These are phyloP conservation scores for Operophtera brumata DNA, from an alignment of 2,888 invertebrate genomes.

Conservation along the genomic window DNA sequence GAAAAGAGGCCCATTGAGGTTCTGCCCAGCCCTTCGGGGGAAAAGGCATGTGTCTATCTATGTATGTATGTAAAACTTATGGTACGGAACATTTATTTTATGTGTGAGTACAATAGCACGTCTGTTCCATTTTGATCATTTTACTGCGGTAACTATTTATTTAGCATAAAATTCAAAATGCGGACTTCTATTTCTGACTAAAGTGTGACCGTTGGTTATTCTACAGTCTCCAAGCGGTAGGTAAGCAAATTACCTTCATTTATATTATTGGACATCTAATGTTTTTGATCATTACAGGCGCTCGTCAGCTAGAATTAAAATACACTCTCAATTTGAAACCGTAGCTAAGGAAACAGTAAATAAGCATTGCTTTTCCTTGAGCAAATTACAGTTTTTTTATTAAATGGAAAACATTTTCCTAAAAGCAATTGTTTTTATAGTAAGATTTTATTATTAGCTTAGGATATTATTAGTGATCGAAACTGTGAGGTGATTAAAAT, in stretches of 20 bases:
- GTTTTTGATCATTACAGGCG: constrained; percentile 47
- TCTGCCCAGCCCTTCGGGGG: too few species aligned
- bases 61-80: too few species aligned
- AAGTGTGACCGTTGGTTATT: constrained; percentile 18
- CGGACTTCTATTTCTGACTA: background rate
- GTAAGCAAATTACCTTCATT: constrained; percentile 55
- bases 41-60: too few species aligned
- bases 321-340: constrained; percentile 26
- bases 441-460: too few species aligned
- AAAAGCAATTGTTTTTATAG: background rate
- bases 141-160: too few species aligned
- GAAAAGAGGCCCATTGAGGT: too few species aligned
- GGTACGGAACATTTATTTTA: too few species aligned
- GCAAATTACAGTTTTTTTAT: background rate
- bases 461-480: too few species aligned
- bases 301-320: constrained; percentile 35
- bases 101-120: too few species aligned
- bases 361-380: constrained; percentile 12
- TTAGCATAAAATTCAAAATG: too few species aligned
- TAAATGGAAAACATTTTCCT: background rate
- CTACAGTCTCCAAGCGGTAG: constrained; percentile 38
- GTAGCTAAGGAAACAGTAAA: background rate
- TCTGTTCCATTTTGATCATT: too few species aligned
- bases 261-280: constrained; percentile 52
- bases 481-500: too few species aligned